Conservation (phyloP, 2,888 invertebrate genomes). For the Rosalia funebris region DNA sequence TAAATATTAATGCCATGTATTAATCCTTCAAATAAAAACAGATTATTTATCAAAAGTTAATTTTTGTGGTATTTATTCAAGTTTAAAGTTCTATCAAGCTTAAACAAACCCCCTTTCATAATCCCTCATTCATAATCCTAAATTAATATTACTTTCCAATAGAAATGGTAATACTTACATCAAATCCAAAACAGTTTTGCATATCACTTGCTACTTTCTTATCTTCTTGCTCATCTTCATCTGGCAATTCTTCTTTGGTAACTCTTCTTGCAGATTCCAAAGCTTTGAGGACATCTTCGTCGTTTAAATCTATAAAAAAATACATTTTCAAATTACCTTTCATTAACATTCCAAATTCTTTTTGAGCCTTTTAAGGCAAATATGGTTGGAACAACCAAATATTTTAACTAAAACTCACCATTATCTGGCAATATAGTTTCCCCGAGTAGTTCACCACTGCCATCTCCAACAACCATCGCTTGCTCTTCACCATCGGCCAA, state of each 20-base stretch:
- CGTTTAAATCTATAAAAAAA: conserved; percentile 60
- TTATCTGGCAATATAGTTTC: conserved; percentile 62
- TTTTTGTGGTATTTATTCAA: too few species aligned
- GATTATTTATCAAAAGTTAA: too few species aligned
- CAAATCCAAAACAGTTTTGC: conserved; percentile 86
- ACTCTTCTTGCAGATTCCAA: conserved; percentile 60
- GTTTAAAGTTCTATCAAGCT: too few species aligned
- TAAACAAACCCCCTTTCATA: too few species aligned
- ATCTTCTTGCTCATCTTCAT: conserved; percentile 53
- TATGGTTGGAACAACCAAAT: too few species aligned
- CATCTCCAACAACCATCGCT: conserved; percentile 69
- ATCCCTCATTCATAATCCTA: not conserved
- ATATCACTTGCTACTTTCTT: conserved; percentile 69
- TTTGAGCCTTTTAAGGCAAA: too few species aligned
- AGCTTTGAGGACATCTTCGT: conserved; percentile 63
- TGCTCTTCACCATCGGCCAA: conserved; percentile 75
- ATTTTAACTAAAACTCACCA: too few species aligned
- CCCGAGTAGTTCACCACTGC: conserved; percentile 62
- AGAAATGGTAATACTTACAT: conserved; percentile 67
- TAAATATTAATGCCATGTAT: too few species aligned
- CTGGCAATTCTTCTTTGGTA: conserved; percentile 53
- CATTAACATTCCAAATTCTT: too few species aligned
- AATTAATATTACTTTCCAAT: conserved; percentile 2
- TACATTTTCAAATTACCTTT: too few species aligned
- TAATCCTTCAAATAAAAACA: too few species aligned